Percentiles rank a stretch among this genome's conserved stretches.
Conservation (phyloP, 2,797 vertebrate species). For the Poecile montanus region DNA sequence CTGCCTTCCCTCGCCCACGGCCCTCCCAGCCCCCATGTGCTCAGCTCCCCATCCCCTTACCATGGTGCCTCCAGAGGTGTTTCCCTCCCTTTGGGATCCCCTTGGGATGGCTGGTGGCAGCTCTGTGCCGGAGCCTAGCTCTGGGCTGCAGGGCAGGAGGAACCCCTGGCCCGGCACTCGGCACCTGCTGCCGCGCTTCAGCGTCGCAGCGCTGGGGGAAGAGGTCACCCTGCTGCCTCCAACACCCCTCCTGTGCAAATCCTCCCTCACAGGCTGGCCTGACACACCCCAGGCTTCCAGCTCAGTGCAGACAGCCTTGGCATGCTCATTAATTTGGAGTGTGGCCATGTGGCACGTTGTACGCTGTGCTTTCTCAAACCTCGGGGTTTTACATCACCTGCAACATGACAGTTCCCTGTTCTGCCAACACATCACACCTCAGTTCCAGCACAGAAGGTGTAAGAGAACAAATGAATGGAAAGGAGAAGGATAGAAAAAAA, state of each 20-base stretch:
- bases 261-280: neutral
- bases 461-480: neutral
- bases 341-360: fast-evolving
- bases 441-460: neutral
- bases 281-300: neutral
- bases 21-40: fast-evolving
- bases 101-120: neutral
- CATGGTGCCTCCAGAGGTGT: slow-evolving; percentile 29
- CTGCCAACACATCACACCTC: neutral
- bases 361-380: neutral
- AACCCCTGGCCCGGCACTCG: neutral
- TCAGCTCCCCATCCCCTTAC: slow-evolving; percentile 14
- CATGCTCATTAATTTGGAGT: fast-evolving
- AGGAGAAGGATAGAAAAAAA: neutral
- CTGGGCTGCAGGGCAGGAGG: slow-evolving; percentile 11
- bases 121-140: slow-evolving; percentile 11
- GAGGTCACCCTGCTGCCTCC: slow-evolving; percentile 43
- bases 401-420: neutral
- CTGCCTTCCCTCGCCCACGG: fast-evolving
- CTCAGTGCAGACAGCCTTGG: neutral
- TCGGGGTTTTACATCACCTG: neutral
- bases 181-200: slow-evolving; percentile 58
- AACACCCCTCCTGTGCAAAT: neutral
- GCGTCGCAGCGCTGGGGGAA: slow-evolving; percentile 39
- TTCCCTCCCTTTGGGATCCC: neutral